Base-by-base conservation (phyloP, 2,888 invertebrate species). In the Eubasilissa splendida region DNA sequence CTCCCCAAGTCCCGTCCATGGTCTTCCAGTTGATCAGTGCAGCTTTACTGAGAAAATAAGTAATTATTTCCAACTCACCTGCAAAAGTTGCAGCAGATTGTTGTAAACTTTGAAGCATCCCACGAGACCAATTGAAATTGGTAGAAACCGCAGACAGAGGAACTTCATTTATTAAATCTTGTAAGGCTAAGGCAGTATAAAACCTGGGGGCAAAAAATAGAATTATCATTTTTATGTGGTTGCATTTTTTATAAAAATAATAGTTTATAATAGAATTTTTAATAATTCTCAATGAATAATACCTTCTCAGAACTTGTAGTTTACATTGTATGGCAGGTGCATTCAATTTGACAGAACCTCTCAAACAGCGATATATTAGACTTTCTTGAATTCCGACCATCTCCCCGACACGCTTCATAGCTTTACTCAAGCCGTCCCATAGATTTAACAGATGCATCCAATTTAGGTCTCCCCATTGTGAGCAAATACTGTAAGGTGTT, bases 71-170 rank as follows among this genome's bases (percentile, higher is more conserved):
- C 52, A 76, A 22, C 53, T 53, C 50, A 95, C 96, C 96, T 78
- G 99, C 98, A 92, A 98, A 99, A 56, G 97, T 97, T 56, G 99
- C 95, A 1, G 99, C 95, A 79, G 96, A 95, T 88, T 98, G 98
- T 88, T 99, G 99, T 52, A 99, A 91, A 80, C 96, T 94, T 89
- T 99, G 99, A 33, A 99, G 89, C 88, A 96, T 93, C 12, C 99
- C 99, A 77, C 98, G 93, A 78, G 95, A 94, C 86, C 96, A 96
- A 85, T 93, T 94, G 87, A 95, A 99, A 87, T 97, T 98, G 10
- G 87, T 86, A n/a, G 96, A 95, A 0, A 98, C 97, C 77, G 92
- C 90, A 78, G 91, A 91, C 74, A 99, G 90, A 4, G 97, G 94
- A 53, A 94, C 92, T 91, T 99, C 99, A 86, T 96, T 96, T 0